phyloP scores from a whole-genome alignment of 2,113 vertebrate species.

The Miniopterus natalensis region DNA sequence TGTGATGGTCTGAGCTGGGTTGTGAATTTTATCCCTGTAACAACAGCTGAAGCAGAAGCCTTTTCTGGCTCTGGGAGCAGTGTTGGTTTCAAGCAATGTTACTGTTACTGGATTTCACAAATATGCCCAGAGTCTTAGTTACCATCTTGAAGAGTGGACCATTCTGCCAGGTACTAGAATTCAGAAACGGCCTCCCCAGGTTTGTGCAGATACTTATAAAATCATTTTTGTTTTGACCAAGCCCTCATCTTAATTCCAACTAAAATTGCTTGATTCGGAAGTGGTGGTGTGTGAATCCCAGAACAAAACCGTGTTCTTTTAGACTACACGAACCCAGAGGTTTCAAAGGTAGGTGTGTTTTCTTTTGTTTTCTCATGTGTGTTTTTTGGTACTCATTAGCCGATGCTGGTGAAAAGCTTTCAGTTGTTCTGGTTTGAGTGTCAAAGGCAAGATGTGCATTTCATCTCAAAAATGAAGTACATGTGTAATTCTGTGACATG shows the following conservation, averaged over 20 bases:
- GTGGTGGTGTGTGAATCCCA: background rate
- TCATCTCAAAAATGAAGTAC: background rate
- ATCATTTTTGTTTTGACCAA: background rate
- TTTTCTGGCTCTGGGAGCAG: background rate
- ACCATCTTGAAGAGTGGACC: background rate
- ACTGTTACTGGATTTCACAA: background rate
- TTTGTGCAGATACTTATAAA: background rate
- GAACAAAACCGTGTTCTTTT: background rate
- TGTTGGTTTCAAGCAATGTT: background rate
- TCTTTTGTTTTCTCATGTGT: background rate
- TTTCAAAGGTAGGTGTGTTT: background rate
- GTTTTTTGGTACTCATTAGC: background rate
- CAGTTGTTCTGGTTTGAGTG: background rate
- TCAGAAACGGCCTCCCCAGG: background rate
- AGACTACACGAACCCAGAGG: background rate
- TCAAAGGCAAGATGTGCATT: background rate
- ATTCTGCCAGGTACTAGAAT: background rate
- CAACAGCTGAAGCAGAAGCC: background rate
- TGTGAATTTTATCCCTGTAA: conserved; percentile 73
- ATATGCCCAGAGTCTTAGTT: background rate
- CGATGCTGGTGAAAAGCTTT: background rate
- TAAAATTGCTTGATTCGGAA: background rate
- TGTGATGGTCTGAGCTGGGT: conserved; percentile 26
- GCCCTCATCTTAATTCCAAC: background rate
- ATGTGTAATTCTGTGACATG: background rate